Evolutionary conservation across 2,888 invertebrate genomes (phyloP).

Genomic region (Andrena dorsata): DNA sequence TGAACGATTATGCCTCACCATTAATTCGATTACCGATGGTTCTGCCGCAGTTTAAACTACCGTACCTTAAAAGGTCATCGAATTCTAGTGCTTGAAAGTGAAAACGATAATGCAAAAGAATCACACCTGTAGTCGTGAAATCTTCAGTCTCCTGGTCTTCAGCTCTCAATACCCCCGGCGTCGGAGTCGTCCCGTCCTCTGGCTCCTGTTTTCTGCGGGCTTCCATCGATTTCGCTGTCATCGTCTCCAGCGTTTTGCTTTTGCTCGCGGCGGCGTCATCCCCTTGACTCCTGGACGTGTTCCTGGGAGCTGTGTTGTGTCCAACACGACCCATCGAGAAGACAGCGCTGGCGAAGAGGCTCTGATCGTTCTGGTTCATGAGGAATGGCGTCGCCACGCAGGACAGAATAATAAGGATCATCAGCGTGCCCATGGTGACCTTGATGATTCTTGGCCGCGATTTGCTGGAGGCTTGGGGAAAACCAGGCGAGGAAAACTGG

Average conservation of each 20-base stretch:
- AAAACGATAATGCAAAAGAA: background rate
- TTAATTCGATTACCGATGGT: too few relatives aligned
- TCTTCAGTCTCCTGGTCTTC: conserved; percentile 46
- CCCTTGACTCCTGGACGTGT: conserved; percentile 55
- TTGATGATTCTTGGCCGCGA: conserved; percentile 69
- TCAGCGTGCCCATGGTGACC: conserved; percentile 69
- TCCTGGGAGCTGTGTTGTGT: conserved; percentile 38
- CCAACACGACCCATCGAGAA: conserved; percentile 65
- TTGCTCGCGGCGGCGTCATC: conserved; percentile 71
- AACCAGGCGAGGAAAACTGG: conserved; percentile 70
- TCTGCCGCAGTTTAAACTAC: too few relatives aligned
- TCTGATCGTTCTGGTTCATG: conserved; percentile 73
- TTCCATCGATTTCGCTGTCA: conserved; percentile 65
- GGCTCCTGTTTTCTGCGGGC: conserved; percentile 54
- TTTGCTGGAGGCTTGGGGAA: conserved; percentile 59
- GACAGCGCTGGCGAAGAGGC: conserved; percentile 71
- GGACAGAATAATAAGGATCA: conserved; percentile 70
- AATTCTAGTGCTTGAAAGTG: background rate
- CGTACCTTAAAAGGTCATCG: too few relatives aligned
- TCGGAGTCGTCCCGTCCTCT: conserved; percentile 48
- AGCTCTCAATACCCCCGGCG: conserved; percentile 38
- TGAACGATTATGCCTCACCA: too few relatives aligned
- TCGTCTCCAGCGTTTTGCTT: conserved; percentile 76
- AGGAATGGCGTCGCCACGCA: conserved; percentile 71
- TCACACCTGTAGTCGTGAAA: conserved; percentile 51